Evolutionary conservation across 2,113 vertebrate genomes (phyloP).

Genomic region (Sigmodon hispidus): DNA sequence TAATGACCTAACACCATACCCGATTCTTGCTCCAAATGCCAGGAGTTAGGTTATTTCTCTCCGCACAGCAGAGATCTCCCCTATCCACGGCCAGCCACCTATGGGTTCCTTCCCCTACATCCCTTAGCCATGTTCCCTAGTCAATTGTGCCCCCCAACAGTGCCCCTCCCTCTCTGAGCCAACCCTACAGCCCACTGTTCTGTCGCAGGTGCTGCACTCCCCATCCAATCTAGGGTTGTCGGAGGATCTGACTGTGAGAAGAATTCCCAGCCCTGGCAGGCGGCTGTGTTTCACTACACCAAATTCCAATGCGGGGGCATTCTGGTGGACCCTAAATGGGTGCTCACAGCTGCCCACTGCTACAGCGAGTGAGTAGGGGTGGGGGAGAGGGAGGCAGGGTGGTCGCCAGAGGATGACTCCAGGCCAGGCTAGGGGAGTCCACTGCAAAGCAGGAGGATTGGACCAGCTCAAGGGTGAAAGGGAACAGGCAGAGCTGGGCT

Average conservation of each 20-base stretch:
- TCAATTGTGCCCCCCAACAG: no score
- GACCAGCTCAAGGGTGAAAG: not conserved
- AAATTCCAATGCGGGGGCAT: not conserved
- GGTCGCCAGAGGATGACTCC: not conserved
- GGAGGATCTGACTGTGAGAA: conserved; percentile 17
- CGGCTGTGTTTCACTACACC: conserved; percentile 43
- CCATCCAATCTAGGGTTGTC: conserved; percentile 3
- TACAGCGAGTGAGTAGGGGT: not conserved
- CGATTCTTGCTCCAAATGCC: rapidly evolving
- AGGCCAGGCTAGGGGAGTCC: not conserved
- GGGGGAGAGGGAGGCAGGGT: no score
- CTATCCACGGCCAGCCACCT: not conserved
- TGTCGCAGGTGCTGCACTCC: not conserved
- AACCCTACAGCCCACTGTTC: rapidly evolving
- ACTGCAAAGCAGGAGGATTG: not conserved
- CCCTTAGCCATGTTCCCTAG: not conserved
- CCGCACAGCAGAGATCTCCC: not conserved
- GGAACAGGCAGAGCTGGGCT: not conserved
- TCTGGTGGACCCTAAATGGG: conserved; percentile 61
- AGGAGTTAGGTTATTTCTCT: not conserved
- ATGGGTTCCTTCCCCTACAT: not conserved
- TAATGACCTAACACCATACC: not conserved
- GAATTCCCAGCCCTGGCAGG: conserved; percentile 65
- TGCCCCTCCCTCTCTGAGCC: not conserved
- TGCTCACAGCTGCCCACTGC: conserved; percentile 73